phyloP scores from a whole-genome alignment of 2,113 vertebrate species.

The Panthera tigris region DNA sequence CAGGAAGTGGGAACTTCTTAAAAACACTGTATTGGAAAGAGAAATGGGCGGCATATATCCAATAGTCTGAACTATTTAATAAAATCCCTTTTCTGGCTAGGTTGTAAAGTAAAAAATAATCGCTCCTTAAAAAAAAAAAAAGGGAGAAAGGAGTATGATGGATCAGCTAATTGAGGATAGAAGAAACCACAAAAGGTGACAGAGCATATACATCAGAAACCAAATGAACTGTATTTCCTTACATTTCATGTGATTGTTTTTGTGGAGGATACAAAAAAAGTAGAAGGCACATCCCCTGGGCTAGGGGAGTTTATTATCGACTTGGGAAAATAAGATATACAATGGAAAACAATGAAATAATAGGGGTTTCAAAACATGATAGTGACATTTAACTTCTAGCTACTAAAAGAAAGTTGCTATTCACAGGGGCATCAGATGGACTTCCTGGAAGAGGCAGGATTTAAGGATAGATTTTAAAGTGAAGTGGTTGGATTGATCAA shows the following conservation, averaged over 20 bases:
- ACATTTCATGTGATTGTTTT: neutral
- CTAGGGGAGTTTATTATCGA: neutral
- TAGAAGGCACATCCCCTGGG: neutral
- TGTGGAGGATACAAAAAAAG: neutral
- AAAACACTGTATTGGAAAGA: slow-evolving; percentile 24
- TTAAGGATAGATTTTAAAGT: neutral
- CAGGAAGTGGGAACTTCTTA: neutral
- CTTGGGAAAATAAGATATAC: neutral
- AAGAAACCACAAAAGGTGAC: neutral
- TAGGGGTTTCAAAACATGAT: neutral
- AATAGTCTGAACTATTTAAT: neutral
- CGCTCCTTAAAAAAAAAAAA: neutral
- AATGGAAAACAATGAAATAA: neutral
- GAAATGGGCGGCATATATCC: neutral
- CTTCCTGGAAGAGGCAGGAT: neutral
- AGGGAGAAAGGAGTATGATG: neutral
- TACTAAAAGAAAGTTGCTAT: neutral
- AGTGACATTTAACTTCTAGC: neutral
- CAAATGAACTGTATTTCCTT: neutral
- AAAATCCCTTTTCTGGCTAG: neutral
- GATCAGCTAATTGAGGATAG: neutral
- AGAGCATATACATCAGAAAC: neutral
- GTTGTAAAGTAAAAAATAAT: neutral
- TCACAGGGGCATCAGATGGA: neutral
- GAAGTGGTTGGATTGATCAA: neutral